Base-by-base conservation (phyloP, 2,113 vertebrate genomes). In the Datnioides undecimradiatus region DNA sequence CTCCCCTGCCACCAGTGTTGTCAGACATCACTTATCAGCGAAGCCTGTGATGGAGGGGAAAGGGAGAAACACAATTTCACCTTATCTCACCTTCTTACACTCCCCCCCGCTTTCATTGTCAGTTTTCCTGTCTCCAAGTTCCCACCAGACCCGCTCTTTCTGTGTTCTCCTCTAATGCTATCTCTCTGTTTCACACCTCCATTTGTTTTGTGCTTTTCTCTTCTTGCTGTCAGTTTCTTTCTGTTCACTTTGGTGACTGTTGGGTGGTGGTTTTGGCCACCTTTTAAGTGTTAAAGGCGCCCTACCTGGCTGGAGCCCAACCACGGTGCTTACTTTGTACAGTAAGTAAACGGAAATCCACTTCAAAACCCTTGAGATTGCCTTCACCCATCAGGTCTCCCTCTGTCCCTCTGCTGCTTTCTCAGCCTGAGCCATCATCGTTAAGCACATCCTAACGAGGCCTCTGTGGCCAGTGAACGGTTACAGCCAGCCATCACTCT, bases 11-110 rank as follows among this genome's bases (percentile, higher is more conserved):
- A 69, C 80, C 63, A 2, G 33, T 79, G 73, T 85, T 91, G 90
- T 83, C 90, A 91, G 84, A 83, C 84, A 80, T 89, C 85, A 84
- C 78, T 88, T 88, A 74, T 88, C 81, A 80, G 75, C 51, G 5
- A 0, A 66, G 75, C 16, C 67, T 33, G 55, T 71, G 82, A 88
- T 79, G 63, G 71, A 88, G 59, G 48, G 79, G 66, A 75, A 74
- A 68, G 74, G 54, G 49, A 83, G 64, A 84, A 85, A 87, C 79
- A 76, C 81, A 82, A 84, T 87, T 82, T 85, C 84, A 82, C 86
- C 83, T 88, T 84, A 84, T 90, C 78, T 68, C 86, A 82, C 83
- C 87, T 87, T 77, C 17, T 70, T 49, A 69, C 34, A 12, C 82
- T 82, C 34, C 27, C 73, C 73, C 8, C 68, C 16, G 0, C 72